Conservation (phyloP, 1,140 invertebrate species). For the Heliconius congener region DNA sequence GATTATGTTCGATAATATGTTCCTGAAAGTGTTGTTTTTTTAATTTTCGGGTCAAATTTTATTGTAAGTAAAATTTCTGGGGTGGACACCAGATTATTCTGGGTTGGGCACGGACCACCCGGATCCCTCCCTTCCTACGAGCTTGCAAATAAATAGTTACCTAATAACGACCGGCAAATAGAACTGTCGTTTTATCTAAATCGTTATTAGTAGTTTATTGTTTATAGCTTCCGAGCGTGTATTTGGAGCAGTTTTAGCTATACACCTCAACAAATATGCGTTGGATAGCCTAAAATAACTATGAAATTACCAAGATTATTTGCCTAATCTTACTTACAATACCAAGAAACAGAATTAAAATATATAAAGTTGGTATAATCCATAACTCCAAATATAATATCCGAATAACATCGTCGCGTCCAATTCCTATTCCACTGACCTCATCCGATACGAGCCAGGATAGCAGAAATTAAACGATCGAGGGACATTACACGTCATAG, state of each 20-base stretch:
- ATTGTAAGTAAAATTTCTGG: too few relatives aligned
- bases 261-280: background rate
- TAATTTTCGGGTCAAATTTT: too few relatives aligned
- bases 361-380: background rate
- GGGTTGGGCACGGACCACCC: too few relatives aligned
- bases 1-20: too few relatives aligned
- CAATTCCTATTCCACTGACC: constrained; percentile 15
- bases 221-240: background rate
- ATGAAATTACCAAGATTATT: background rate
- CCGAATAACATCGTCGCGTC: constrained; percentile 10
- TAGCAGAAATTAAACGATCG: constrained; percentile 68
- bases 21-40: too few relatives aligned
- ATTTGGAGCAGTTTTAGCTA: background rate
- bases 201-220: background rate
- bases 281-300: background rate
- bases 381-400: constrained; percentile 24
- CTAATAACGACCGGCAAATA: background rate
- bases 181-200: background rate
- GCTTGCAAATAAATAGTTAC: background rate
- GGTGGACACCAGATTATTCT: too few relatives aligned
- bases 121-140: too few relatives aligned
- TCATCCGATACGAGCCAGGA: constrained; percentile 39
- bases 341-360: background rate
- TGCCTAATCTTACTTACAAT: background rate
- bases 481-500: constrained; percentile 74